Base-by-base conservation (phyloP, 2,797 vertebrate species). In the Vireo griseus region DNA sequence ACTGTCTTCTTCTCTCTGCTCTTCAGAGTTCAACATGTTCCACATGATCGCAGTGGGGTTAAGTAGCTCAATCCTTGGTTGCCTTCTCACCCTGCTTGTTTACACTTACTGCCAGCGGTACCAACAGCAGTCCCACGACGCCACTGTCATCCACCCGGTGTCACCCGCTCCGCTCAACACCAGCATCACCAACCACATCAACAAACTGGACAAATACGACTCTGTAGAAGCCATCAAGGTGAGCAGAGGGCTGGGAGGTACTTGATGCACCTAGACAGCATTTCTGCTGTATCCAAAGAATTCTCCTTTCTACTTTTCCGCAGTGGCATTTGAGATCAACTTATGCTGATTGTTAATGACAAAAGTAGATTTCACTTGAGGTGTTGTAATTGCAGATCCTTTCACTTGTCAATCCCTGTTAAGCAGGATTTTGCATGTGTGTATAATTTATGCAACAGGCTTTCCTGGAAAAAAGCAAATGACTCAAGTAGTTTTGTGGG, bases 171-270 rank as follows among this genome's bases (percentile, higher is more conserved):
- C 99, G 3, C 99, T 99, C 93, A 99, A 99, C 97, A 99, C 99
- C 98, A 99, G 98, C 98, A 99, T 99, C 96, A 99, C 99, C 86
- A 99, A 99, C 97, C 99, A 99, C 97, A 99, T 99, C 98, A 99
- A 99, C 98, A 99, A 99, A 95, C 98, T 99, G 98, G 99, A 99
- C 98, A 99, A 99, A 93, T 99, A 99, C 0, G 99, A 99, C 97
- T 98, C 99, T 0, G 98, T 99, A 96, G 99, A 99, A 97, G 99
- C 99, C 96, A 99, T 99, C 94, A 99, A 99, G 99, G 99, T 99
- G 92, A 96, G 98, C 95, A 44, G 4, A 4, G 3, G 5, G 10
- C 47, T 74, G 45, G 9, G n/a, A 58, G 18, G 4, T 13, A 1
- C 0, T 51, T 3, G 9, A 0, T 29, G 13, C 33, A 29, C 39